Evolutionary conservation across 2,888 invertebrate species (phyloP).

Genomic region (Microchrysa polita): DNA sequence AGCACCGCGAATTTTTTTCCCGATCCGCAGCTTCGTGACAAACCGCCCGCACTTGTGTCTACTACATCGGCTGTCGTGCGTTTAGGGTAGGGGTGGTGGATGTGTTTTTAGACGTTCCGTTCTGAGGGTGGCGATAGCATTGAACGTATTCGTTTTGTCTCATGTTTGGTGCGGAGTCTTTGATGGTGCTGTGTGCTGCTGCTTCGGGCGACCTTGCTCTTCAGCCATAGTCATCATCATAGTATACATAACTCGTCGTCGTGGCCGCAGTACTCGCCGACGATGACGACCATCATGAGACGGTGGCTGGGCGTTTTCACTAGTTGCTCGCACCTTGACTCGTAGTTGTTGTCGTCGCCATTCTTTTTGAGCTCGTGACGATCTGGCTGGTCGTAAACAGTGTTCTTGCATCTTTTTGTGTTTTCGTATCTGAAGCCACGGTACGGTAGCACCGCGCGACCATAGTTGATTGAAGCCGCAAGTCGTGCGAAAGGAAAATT

Average conservation of each 20-base stretch:
- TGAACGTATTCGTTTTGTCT: constrained; percentile 22
- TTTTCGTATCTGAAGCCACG: constrained; percentile 13
- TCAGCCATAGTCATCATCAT: too few species aligned
- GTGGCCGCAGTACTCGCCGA: not conserved
- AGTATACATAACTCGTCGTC: too few species aligned
- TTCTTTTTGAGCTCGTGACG: not conserved
- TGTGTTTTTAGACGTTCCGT: constrained; percentile 2
- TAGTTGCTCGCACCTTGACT: constrained; percentile 29
- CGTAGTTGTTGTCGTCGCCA: constrained; percentile 24
- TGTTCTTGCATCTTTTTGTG: constrained; percentile 15
- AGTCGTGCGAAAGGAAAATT: constrained; percentile 27
- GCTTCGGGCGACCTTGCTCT: constrained; percentile 20
- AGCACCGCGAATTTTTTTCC: not conserved
- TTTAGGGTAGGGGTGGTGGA: not conserved
- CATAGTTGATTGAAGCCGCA: constrained; percentile 2
- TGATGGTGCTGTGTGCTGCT: constrained; percentile 8
- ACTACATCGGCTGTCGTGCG: not conserved
- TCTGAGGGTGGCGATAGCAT: not conserved
- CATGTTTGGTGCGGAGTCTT: not conserved
- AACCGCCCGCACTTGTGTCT: not conserved
- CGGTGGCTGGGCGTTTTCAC: constrained; percentile 43
- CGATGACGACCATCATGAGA: not conserved
- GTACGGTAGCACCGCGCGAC: constrained; percentile 22
- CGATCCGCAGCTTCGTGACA: not conserved
- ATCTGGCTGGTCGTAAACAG: not conserved